Conservation (phyloP, 2,113 vertebrate genomes). For the Pitta sordida region DNA sequence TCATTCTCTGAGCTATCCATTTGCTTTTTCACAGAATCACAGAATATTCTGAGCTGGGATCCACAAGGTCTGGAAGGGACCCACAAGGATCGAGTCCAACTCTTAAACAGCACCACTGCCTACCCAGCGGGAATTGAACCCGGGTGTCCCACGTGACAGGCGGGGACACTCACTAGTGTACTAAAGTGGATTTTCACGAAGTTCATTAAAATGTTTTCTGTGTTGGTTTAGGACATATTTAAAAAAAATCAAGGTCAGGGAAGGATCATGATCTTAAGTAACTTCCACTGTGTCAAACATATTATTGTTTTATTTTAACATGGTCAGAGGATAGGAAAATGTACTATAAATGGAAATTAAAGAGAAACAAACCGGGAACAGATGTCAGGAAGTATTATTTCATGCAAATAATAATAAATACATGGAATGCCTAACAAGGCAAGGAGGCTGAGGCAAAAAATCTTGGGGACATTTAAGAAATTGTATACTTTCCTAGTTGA, state of each 20-base stretch:
- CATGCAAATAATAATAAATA: constrained; percentile 39
- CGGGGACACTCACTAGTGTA: too few species aligned
- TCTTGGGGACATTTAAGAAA: background rate
- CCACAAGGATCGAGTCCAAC: too few species aligned
- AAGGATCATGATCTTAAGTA: constrained; percentile 38
- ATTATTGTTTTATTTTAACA: constrained; percentile 64
- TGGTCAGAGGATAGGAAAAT: constrained; percentile 61
- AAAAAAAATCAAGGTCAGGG: background rate
- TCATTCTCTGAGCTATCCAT: background rate
- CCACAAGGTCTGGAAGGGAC: too few species aligned
- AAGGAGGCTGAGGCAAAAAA: background rate
- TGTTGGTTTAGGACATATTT: background rate
- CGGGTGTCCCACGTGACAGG: too few species aligned
- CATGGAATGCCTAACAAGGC: background rate
- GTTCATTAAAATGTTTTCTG: background rate
- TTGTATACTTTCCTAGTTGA: background rate
- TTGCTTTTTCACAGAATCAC: background rate
- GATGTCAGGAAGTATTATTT: constrained; percentile 67
- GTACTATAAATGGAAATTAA: constrained; percentile 65
- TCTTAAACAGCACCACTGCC: too few species aligned
- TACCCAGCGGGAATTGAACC: too few species aligned
- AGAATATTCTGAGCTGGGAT: too few species aligned
- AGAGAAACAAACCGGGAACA: constrained; percentile 66
- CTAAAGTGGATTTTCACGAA: background rate
- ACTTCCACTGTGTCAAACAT: constrained; percentile 39